These are phyloP conservation scores for Enhydra lutris DNA, from an alignment of 2,113 vertebrate species.

Conservation along the genomic window DNA sequence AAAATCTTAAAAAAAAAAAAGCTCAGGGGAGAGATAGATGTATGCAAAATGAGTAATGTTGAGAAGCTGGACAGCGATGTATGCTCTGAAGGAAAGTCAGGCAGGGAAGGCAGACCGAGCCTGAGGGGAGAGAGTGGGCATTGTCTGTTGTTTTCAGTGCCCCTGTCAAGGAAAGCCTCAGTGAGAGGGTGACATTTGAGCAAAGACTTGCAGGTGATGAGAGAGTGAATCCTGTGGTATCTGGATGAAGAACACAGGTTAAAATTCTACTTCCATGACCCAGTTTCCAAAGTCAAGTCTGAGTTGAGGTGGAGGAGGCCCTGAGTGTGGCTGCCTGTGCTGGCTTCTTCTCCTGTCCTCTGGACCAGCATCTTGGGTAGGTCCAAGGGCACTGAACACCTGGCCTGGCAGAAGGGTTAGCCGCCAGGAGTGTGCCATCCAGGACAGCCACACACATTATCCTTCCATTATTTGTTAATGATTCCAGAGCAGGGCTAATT, in stretches of 20 bases:
- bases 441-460: background rate
- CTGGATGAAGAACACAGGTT: background rate
- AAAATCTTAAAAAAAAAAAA: too few relatives aligned
- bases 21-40: background rate
- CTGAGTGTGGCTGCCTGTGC: background rate
- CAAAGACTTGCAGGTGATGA: background rate
- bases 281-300: background rate
- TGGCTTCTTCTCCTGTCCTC: background rate
- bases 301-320: background rate
- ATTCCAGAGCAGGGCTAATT: background rate
- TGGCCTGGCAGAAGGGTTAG: background rate
- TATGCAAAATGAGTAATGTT: background rate
- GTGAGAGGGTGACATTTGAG: background rate
- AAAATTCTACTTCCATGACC: background rate
- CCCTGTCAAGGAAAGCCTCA: background rate
- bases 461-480: background rate
- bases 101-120: background rate
- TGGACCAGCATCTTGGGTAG: background rate
- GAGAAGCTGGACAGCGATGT: background rate
- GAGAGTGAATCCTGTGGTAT: background rate
- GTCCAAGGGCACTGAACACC: background rate
- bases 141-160: background rate
- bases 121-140: background rate
- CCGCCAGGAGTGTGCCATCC: background rate
- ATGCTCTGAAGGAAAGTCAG: background rate